Conservation (phyloP, 1,140 invertebrate genomes). For the Brachionus paranguensis region DNA sequence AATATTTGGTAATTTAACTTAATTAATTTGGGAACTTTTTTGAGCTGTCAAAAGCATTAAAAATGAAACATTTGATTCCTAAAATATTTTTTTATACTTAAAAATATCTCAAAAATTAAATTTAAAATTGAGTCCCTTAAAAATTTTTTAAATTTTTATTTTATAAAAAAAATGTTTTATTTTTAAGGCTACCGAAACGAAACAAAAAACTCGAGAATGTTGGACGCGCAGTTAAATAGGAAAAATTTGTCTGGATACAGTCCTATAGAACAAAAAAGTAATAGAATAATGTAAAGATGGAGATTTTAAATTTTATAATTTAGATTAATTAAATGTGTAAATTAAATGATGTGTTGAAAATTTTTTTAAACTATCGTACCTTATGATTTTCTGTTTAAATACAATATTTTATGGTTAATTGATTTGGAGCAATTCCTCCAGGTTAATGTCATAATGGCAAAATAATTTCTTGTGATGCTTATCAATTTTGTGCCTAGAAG, state of each 20-base stretch:
- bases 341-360: neutral
- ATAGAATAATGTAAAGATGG: neutral
- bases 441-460: neutral
- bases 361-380: neutral
- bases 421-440: neutral
- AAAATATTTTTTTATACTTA: too few species aligned
- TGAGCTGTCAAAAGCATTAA: too few species aligned
- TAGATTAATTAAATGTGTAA: neutral
- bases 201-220: neutral
- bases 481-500: neutral
- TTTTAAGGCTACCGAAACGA: neutral
- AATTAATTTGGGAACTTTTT: too few species aligned
- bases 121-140: too few species aligned
- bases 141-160: neutral
- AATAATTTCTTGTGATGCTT: neutral
- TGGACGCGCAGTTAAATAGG: neutral
- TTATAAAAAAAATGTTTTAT: neutral
- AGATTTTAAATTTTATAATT: neutral
- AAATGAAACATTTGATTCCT: too few species aligned
- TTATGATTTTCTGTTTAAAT: neutral
- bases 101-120: neutral
- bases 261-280: neutral
- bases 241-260: neutral
- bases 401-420: slow-evolving; percentile 18
- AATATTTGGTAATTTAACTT: neutral